Evolutionary conservation across 1,140 invertebrate species (phyloP).

Genomic region (Bombus waltoni): DNA sequence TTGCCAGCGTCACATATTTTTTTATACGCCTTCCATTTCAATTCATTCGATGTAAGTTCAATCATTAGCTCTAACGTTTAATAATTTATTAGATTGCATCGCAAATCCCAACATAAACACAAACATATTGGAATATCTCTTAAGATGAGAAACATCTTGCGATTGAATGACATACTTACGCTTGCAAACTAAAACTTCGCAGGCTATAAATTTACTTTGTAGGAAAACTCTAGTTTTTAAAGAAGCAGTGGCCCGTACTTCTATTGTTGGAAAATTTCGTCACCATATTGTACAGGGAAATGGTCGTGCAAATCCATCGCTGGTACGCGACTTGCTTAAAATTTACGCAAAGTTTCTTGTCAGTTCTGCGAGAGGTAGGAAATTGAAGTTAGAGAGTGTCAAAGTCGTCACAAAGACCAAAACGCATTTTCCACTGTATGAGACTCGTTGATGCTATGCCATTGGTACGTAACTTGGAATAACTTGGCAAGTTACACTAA

Average conservation of each 20-base stretch:
- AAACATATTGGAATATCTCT: not conserved
- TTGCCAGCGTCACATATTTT: too few species aligned
- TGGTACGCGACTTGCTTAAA: slow-evolving; percentile 10
- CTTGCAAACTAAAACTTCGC: not conserved
- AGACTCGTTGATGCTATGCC: not conserved
- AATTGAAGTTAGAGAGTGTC: slow-evolving; percentile 35
- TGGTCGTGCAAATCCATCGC: slow-evolving; percentile 3
- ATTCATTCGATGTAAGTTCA: too few species aligned
- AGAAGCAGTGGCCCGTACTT: too few species aligned
- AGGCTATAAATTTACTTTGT: not conserved
- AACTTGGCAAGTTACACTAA: slow-evolving; percentile 15
- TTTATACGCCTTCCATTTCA: too few species aligned
- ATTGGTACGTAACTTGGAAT: slow-evolving; percentile 4
- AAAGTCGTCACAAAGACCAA: slow-evolving; percentile 32
- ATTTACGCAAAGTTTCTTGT: slow-evolving; percentile 25
- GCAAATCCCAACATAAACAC: not conserved
- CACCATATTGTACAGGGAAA: not conserved
- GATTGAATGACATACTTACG: not conserved
- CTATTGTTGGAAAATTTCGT: not conserved
- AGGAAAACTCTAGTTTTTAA: not conserved
- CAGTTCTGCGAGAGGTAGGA: slow-evolving; percentile 4
- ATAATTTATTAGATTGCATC: not conserved
- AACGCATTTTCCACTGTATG: not conserved
- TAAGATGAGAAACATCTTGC: not conserved
- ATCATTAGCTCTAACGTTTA: not conserved